Evolutionary conservation across 2,113 vertebrate species (phyloP).

Genomic region (Scopus umbretta): DNA sequence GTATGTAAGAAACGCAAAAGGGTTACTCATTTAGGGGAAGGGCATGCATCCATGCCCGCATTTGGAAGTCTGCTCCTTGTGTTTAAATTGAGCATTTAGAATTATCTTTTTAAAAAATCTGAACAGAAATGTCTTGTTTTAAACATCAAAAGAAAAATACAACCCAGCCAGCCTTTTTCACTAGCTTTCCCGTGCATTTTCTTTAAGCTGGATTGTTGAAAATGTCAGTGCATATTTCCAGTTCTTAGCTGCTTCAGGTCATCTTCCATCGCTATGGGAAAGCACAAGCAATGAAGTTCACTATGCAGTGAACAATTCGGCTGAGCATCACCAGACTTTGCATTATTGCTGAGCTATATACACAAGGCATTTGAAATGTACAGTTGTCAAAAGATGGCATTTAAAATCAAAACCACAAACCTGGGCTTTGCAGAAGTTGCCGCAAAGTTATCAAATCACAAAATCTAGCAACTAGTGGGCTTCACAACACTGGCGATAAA

Average conservation of each 20-base stretch:
- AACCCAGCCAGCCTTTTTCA: background rate
- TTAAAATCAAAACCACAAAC: slow-evolving; percentile 8
- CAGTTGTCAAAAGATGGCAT: slow-evolving; percentile 16
- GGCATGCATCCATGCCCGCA: background rate
- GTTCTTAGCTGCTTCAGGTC: slow-evolving; percentile 1
- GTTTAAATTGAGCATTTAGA: slow-evolving; percentile 9
- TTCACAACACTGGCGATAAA: background rate
- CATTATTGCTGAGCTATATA: slow-evolving; percentile 27
- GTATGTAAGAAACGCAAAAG: background rate
- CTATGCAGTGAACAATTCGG: background rate
- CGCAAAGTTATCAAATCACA: background rate
- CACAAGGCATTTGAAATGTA: slow-evolving; percentile 49
- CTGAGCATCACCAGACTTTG: slow-evolving; percentile 8
- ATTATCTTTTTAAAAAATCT: background rate
- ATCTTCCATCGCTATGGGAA: background rate
- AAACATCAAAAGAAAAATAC: background rate
- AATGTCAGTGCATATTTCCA: background rate
- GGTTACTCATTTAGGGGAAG: background rate
- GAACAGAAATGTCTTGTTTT: background rate
- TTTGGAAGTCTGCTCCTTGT: background rate
- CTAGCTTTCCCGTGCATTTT: background rate
- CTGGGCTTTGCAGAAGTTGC: background rate
- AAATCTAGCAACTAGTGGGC: background rate
- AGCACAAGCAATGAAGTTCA: background rate
- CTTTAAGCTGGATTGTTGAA: background rate